Base-by-base conservation (phyloP, 37 sponge, comb jelly and placozoan genomes). In the Ianthella basta region DNA sequence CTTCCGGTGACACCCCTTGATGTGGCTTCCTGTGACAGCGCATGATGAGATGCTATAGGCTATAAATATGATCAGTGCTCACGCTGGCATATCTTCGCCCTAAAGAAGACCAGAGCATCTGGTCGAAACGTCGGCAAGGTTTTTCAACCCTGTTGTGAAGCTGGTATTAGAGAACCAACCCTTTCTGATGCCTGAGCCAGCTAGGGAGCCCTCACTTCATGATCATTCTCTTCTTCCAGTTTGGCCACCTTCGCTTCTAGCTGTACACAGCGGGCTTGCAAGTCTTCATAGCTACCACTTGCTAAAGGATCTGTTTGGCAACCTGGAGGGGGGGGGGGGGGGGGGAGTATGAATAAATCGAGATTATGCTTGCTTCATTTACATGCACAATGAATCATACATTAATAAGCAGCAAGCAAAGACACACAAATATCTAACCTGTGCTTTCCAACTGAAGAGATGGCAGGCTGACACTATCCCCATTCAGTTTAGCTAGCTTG, bases 181-280 rank as follows among this genome's bases (percentile, higher is more conserved):
- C n/a, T n/a, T n/a, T n/a, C n/a, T n/a, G n/a, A n/a, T n/a, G n/a
- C n/a, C n/a, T n/a, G n/a, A n/a, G n/a, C n/a, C n/a, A n/a, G n/a
- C n/a, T n/a, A n/a, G n/a, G n/a, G n/a, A n/a, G n/a, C n/a, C n/a
- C n/a, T n/a, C n/a, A n/a, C n/a, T n/a, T n/a, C n/a, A n/a, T n/a
- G 29, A 66, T 27, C 59, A 66, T 23, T 66, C 29, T 66, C 68
- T 66, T 66, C 68, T n/a, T 66, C 68, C 68, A 66, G 68, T 27
- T 66, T 66, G 68, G 68, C 68, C 68, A 66, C 68, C 68, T 66
- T 66, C 68, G 68, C 68, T 66, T 66, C 68, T 25, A 66, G 68
- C 68, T 66, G 68, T 66, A 66, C 13, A 23, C 68, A 66, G 68
- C 68, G 29, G 68, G 68, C n/a, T 66, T 66, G 68, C 68, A 66